Evolutionary conservation across 23 tunicate species (phyloP), one percentile per base, ranked within the genome.

Genomic region (Halocynthia roretzi): DNA sequence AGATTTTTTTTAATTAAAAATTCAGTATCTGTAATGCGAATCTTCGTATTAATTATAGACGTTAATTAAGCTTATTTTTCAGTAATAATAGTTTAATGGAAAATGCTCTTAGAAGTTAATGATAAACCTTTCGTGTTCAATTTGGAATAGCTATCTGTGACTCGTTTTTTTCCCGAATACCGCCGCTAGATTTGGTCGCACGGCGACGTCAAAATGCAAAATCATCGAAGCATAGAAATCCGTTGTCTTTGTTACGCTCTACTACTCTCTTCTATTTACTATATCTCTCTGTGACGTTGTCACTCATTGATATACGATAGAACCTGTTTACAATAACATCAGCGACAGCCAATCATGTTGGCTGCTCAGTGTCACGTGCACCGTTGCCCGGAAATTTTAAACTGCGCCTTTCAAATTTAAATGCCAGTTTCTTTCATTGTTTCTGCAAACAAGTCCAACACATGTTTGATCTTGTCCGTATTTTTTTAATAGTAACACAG

Each of bases 311-410:
- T 76, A 87, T 80, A 71, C 70, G 93, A 87, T 77, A 86, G 31
- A 40, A 65, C 70, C 70, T 65, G 70, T 15, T 48, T 40, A 65
- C 15, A 65, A 65, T 20, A 65, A 65, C 70, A 65, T 20, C 31
- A 0, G 48, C 19, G 70, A 10, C 60, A 74, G 14, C 78, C 78
- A 74, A 74, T 74, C 10, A 48, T 48, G 70, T 10, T 65, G 2
- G 31, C 23, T 51, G 51, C 54, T 64, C 14, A 54, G 11, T 53
- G 60, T 90, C 97, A 90, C 97, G 97, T 90, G 97, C 53, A 76
- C 44, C 12, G 91, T 82, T 86, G 87, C 98, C 90, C 92, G 98
- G 98, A 92, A 92, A 92, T 92, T 92, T 92, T 82, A 86, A 92
- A 92, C 86, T 74, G 98, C 90, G 82, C 70, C 77, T 77, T 92